Evolutionary conservation across 2,888 invertebrate species (phyloP).

Genomic region (Yponomeuta sedellus): DNA sequence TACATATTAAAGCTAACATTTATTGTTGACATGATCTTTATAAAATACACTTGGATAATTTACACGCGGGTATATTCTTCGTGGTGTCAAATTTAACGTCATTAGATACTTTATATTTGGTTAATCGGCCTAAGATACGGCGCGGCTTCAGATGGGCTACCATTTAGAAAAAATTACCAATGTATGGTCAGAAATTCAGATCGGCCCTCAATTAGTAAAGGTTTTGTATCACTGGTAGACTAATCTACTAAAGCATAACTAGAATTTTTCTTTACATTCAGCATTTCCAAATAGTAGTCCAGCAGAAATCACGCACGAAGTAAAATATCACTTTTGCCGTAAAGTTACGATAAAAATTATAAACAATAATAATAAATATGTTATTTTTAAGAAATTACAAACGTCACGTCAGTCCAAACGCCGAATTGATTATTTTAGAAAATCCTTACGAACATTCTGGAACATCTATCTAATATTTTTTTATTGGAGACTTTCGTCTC

Average conservation of each 20-base stretch:
- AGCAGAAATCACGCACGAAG: background rate
- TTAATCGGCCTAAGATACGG: background rate
- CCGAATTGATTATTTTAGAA: background rate
- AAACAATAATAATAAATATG: background rate
- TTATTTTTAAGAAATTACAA: slow-evolving; percentile 1
- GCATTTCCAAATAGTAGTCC: background rate
- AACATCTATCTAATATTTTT: background rate
- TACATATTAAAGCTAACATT: too few species aligned
- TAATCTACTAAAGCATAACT: too few species aligned
- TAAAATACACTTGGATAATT: background rate
- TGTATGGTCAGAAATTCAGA: too few species aligned
- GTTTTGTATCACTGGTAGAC: too few species aligned
- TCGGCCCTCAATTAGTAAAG: too few species aligned
- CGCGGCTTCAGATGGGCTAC: background rate
- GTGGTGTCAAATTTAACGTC: background rate
- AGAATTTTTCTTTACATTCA: too few species aligned
- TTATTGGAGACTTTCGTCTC: background rate
- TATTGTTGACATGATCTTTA: too few species aligned
- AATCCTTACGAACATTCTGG: background rate
- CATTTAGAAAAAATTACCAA: too few species aligned
- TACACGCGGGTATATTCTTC: background rate
- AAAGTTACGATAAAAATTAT: background rate
- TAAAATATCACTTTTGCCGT: background rate
- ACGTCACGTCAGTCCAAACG: background rate
- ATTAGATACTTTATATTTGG: background rate